Evolutionary conservation across 2,888 invertebrate genomes (phyloP).

Genomic region (Pterostichus madidus): DNA sequence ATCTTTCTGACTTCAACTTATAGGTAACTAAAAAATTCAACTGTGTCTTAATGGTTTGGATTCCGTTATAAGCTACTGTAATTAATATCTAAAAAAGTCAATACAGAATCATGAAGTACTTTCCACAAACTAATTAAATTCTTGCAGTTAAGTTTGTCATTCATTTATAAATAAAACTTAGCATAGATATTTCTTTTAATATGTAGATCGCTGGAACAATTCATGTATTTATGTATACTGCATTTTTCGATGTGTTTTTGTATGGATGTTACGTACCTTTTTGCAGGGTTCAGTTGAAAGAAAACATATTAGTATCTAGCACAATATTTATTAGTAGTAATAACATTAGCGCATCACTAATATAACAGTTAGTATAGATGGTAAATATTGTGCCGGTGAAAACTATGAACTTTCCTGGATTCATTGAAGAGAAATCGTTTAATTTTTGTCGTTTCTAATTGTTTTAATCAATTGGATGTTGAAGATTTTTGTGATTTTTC

Average conservation of each 20-base stretch:
- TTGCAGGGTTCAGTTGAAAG: conserved; percentile 23
- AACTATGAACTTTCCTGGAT: conserved; percentile 23
- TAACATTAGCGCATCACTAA: background rate
- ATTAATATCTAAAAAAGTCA: no score
- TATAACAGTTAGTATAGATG: conserved; percentile 3
- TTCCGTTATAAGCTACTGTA: no score
- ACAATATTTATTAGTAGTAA: conserved; percentile 18
- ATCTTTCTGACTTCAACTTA: no score
- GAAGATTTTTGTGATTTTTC: conserved; percentile 38
- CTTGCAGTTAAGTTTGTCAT: background rate
- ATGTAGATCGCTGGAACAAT: conserved; percentile 10
- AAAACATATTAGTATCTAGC: conserved; percentile 17
- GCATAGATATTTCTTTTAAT: conserved; percentile 5
- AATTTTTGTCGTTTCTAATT: conserved; percentile 52
- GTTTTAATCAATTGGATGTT: conserved; percentile 58
- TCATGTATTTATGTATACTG: conserved; percentile 50
- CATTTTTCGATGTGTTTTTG: conserved; percentile 67
- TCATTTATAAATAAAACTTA: background rate
- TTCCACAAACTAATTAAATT: background rate
- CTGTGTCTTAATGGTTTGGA: no score
- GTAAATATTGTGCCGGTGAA: conserved; percentile 20
- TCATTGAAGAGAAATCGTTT: conserved; percentile 29
- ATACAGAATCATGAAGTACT: no score
- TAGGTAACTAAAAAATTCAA: no score
- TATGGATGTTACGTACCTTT: conserved; percentile 65